Base-by-base conservation (phyloP, 2,888 invertebrate genomes). In the Drosophila emarginata region DNA sequence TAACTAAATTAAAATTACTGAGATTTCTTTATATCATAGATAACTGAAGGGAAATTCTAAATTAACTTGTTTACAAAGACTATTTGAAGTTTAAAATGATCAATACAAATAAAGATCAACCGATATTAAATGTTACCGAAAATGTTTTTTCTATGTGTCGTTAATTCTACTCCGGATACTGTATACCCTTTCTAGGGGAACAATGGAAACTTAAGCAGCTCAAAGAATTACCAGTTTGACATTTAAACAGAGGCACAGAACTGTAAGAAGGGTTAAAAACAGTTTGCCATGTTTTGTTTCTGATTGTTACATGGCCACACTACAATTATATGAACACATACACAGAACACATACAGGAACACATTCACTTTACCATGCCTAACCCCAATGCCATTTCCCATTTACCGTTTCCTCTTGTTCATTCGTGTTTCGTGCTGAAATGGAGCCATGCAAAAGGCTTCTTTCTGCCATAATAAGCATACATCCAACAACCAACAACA, bases 261-360 rank as follows among this genome's bases (percentile, higher is more conserved):
- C 61, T 15, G 37, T 32, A 32, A 12, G 53, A 14, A 36, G 23
- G 56, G n/a, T 18, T 14, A 18, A 37, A 51, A n/a, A 60, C 57
- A 37, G 32, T 60, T 61, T 52, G 59, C 78, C 63, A 63, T 76
- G 67, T 80, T 72, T 80, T 67, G 71, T 72, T 70, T 65, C 61
- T 64, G 66, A 56, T 65, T 73, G 74, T 71, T 76, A 72, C 66
- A 45, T 45, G 18, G 45, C 45, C 45, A 45, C 68, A 71, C 62
- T 72, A 87, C 84, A 84, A 84, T 87, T 84, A 84, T 86, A 21
- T 54, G 54, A 79, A 75, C 76, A 75, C 70, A 82, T 72, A 78
- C 21, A 59, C 5, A 50, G 51, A 50, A 50, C 21, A 67, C 52
- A 66, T 15, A 15, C 40, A 45, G 18, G 15, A 18, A 18, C 9